Conservation (phyloP, 2,113 vertebrate genomes). For the Rhinichthys klamathensis region DNA sequence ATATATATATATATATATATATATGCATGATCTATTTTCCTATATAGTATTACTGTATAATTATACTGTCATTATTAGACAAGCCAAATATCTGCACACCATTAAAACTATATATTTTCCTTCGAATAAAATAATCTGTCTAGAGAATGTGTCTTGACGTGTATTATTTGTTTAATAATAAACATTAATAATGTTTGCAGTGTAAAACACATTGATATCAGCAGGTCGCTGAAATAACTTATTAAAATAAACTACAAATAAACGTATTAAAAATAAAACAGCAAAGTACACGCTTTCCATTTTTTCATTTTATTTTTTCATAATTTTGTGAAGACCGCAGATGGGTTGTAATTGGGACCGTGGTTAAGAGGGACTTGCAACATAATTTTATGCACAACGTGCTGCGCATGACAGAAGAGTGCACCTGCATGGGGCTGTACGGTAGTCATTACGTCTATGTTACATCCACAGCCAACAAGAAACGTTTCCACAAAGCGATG, state of each 20-base stretch:
- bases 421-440: background rate
- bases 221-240: background rate
- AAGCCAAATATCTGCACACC: too few species aligned
- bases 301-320: background rate
- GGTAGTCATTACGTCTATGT: background rate
- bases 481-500: background rate
- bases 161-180: too few species aligned
- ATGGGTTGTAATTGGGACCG: background rate
- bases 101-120: too few species aligned
- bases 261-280: background rate
- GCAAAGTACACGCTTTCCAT: background rate
- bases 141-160: too few species aligned
- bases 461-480: background rate
- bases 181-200: background rate
- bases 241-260: too few species aligned
- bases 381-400: background rate
- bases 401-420: background rate
- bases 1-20: too few species aligned
- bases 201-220: background rate
- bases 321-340: background rate
- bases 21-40: too few species aligned
- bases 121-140: too few species aligned
- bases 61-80: too few species aligned
- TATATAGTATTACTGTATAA: too few species aligned
- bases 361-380: slow-evolving; percentile 1